Percentiles rank a stretch among this genome's conserved stretches.
phyloP scores from a whole-genome alignment of 1,140 invertebrate species.

The Pteromalus puparum region DNA sequence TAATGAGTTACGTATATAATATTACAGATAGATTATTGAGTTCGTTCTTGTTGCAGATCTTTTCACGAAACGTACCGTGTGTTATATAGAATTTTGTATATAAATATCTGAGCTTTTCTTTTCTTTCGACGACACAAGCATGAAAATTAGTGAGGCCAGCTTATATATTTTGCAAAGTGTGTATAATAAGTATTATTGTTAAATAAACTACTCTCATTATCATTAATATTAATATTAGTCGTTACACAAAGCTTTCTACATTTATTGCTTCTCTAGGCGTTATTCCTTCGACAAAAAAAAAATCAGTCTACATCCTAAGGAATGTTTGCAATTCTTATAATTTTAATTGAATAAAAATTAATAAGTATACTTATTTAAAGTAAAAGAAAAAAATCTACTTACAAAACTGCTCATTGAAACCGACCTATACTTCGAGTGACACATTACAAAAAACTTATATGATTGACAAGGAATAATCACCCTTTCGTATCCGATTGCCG shows the following conservation, averaged over 20 bases:
- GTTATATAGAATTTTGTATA: conserved; percentile 7
- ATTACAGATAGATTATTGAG: conserved; percentile 51
- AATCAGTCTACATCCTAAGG: background rate
- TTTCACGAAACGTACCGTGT: conserved; percentile 50
- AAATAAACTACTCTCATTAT: conserved; percentile 39
- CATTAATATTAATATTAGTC: conserved; percentile 41
- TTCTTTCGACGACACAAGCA: conserved; percentile 27
- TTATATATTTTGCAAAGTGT: background rate
- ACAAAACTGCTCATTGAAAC: conserved; percentile 36
- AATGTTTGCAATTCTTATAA: background rate
- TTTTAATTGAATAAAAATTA: conserved; percentile 13
- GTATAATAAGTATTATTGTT: conserved; percentile 16
- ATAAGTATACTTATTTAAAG: conserved; percentile 12
- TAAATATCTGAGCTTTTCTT: conserved; percentile 39
- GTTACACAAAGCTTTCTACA: conserved; percentile 37
- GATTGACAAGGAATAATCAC: conserved; percentile 31
- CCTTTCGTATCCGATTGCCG: conserved; percentile 42
- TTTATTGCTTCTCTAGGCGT: conserved; percentile 15
- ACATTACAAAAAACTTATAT: conserved; percentile 28
- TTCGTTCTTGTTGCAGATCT: conserved; percentile 62
- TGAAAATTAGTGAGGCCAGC: conserved; percentile 39
- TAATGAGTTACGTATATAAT: conserved; percentile 50
- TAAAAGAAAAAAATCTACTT: conserved; percentile 44
- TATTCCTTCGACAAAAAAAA: background rate
- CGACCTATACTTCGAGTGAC: conserved; percentile 25